phyloP scores from a whole-genome alignment of 2,113 vertebrate species.

The Thomomys bottae region DNA sequence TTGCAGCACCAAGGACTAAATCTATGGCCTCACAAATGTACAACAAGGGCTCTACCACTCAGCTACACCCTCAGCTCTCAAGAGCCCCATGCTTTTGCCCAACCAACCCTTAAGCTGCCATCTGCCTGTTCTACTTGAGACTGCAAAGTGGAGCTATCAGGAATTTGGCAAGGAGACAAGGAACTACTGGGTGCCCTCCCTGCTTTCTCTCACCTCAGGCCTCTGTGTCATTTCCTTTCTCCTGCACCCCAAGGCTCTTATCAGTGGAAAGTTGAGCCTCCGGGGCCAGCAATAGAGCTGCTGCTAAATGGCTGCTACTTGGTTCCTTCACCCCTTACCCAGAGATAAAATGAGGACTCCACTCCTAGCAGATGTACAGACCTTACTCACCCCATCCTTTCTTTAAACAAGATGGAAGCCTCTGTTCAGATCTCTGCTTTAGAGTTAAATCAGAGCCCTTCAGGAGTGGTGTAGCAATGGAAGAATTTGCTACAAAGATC shows the following conservation, averaged over 20 bases:
- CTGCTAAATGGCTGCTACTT: neutral
- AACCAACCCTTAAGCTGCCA: neutral
- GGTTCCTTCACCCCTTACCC: neutral
- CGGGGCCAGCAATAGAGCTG: neutral
- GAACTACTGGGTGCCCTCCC: neutral
- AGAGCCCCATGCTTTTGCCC: slow-evolving; percentile 3
- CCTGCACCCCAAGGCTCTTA: neutral
- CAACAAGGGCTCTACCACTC: neutral
- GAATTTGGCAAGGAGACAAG: neutral
- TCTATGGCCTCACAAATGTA: neutral
- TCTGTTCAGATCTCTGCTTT: slow-evolving; percentile 22
- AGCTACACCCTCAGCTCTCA: neutral
- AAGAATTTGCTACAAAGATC: slow-evolving; percentile 14
- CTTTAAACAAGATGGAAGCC: slow-evolving; percentile 25
- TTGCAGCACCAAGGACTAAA: neutral
- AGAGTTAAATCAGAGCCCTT: slow-evolving; percentile 38
- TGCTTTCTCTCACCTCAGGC: neutral
- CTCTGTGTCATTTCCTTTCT: neutral
- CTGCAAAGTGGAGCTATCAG: neutral
- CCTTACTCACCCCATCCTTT: neutral
- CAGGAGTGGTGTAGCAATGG: slow-evolving; percentile 19
- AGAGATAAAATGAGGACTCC: neutral
- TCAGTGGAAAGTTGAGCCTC: slow-evolving; percentile 5
- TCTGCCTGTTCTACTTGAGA: neutral
- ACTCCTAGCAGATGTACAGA: neutral